Evolutionary conservation across 2,113 vertebrate genomes (phyloP).

Genomic region (Caranx melampygus): DNA sequence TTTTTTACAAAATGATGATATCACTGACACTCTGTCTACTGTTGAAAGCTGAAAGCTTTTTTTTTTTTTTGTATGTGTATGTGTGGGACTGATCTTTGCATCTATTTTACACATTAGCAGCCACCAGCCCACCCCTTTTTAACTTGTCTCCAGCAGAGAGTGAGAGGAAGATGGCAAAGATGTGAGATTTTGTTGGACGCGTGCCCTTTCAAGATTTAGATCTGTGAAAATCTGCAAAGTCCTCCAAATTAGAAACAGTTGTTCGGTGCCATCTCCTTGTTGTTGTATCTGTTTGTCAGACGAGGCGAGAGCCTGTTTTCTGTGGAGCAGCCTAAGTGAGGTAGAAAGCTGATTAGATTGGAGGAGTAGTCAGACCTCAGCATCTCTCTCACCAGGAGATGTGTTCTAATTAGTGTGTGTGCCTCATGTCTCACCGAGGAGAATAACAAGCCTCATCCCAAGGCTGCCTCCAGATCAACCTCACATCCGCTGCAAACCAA

Average conservation of each 20-base stretch:
- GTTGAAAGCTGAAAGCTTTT: too few species aligned
- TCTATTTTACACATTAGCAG: slow-evolving; percentile 29
- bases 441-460: slow-evolving; percentile 73
- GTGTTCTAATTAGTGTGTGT: slow-evolving; percentile 76
- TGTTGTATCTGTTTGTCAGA: slow-evolving; percentile 66
- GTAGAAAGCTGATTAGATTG: slow-evolving; percentile 67
- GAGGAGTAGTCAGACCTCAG: slow-evolving; percentile 62
- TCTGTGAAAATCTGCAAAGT: slow-evolving; percentile 49
- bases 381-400: slow-evolving; percentile 74
- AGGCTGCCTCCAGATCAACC: slow-evolving; percentile 60
- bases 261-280: slow-evolving; percentile 58
- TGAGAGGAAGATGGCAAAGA: slow-evolving; percentile 32
- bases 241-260: slow-evolving; percentile 62
- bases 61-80: too few species aligned
- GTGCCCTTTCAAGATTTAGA: slow-evolving; percentile 48
- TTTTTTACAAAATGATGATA: neutral
- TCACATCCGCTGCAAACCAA: slow-evolving; percentile 51
- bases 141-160: slow-evolving; percentile 44
- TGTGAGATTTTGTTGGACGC: slow-evolving; percentile 14
- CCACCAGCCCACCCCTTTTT: slow-evolving; percentile 23
- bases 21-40: neutral
- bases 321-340: slow-evolving; percentile 53
- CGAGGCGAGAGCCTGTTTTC: slow-evolving; percentile 48
- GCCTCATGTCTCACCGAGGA: slow-evolving; percentile 67
- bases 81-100: slow-evolving; percentile 14